phyloP scores from a whole-genome alignment of 92 coral and sea anemone genomes.

The Phenganax stokvisi region DNA sequence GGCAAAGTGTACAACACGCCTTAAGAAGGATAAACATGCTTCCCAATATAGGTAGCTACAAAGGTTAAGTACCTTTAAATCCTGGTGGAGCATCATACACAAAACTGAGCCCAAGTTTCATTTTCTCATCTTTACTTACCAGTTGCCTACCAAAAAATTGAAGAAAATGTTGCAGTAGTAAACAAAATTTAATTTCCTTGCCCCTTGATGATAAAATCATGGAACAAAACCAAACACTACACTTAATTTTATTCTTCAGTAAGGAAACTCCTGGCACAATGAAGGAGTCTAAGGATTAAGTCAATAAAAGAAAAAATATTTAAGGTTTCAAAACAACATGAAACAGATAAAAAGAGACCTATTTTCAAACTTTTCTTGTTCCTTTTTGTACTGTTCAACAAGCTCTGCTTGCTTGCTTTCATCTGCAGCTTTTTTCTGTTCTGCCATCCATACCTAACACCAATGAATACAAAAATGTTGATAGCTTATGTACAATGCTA shows the following conservation, averaged over 20 bases:
- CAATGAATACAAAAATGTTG: not conserved
- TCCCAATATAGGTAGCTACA: not conserved
- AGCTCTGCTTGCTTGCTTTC: conserved; percentile 75
- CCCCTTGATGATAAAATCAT: no score
- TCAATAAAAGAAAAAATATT: no score
- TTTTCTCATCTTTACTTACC: conserved; percentile 89
- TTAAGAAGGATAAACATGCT: not conserved
- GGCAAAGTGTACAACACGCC: not conserved
- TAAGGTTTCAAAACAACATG: not conserved
- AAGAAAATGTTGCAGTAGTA: no score
- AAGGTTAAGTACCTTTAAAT: conserved; percentile 61
- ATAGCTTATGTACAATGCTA: not conserved
- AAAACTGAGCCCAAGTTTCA: conserved; percentile 84
- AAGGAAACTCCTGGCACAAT: no score
- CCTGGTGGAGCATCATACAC: conserved; percentile 98
- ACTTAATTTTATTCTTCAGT: no score
- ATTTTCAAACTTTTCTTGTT: conserved; percentile 82
- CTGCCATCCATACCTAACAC: conserved; percentile 94
- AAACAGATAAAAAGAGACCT: conserved; percentile 50
- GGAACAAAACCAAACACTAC: no score
- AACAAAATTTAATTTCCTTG: no score
- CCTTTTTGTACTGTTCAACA: conserved; percentile 73
- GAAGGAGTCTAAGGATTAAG: no score
- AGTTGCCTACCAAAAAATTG: conserved; percentile 48
- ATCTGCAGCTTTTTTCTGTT: conserved; percentile 69